These are phyloP conservation scores for Diploptera punctata DNA, from an alignment of 2,888 invertebrate genomes.

Conservation along the genomic window DNA sequence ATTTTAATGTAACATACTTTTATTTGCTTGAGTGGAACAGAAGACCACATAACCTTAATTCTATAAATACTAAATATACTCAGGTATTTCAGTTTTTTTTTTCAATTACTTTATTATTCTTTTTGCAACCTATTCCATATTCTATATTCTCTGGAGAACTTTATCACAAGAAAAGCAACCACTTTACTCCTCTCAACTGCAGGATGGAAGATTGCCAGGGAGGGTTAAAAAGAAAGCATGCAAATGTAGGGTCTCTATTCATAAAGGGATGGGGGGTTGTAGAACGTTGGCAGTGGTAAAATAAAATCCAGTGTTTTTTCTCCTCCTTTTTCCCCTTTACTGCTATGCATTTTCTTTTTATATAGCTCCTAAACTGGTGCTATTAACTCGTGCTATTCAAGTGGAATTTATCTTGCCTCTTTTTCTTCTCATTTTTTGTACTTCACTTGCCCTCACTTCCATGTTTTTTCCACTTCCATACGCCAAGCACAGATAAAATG, in stretches of 20 bases:
- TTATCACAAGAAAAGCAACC: conserved; percentile 21
- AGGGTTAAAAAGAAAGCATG: conserved; percentile 6
- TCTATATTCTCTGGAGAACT: conserved; percentile 4
- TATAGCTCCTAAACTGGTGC: conserved; percentile 38
- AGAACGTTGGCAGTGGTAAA: conserved; percentile 29
- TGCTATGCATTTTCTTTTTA: conserved; percentile 32
- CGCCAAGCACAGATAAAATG: conserved; percentile 3
- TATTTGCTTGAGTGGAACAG: no score
- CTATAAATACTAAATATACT: no score
- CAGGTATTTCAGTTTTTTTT: neutral
- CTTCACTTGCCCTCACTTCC: neutral
- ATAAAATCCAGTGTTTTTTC: conserved; percentile 29
- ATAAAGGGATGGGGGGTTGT: conserved; percentile 29
- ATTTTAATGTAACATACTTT: no score
- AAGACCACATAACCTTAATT: no score
- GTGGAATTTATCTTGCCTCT: conserved; percentile 10
- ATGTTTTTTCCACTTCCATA: conserved; percentile 11
- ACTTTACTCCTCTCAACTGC: conserved; percentile 1
- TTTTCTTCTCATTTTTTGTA: no score
- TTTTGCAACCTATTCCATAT: neutral
- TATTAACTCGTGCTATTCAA: conserved; percentile 39
- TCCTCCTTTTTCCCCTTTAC: conserved; percentile 6
- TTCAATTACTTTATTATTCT: conserved; percentile 21
- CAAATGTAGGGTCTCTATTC: conserved; percentile 36
- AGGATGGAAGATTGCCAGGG: conserved; percentile 35